phyloP scores from a whole-genome alignment of 2,797 vertebrate genomes.

The Paguma larvata region DNA sequence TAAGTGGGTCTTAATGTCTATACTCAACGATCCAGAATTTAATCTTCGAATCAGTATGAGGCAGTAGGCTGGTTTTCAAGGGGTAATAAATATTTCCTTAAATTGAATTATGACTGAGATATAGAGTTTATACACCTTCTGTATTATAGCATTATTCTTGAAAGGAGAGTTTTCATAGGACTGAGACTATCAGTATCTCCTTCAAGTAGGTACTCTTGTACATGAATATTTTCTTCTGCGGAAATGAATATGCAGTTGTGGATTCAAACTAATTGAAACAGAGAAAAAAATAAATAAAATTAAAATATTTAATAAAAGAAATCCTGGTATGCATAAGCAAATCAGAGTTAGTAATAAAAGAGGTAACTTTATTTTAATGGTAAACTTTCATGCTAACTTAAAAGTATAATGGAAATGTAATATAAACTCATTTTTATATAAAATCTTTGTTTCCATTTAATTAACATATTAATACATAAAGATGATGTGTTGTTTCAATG shows the following conservation, averaged over 20 bases:
- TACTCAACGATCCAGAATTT: conserved; percentile 6
- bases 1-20: background rate
- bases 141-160: conserved; percentile 12
- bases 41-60: conserved; percentile 34
- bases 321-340: conserved; percentile 57
- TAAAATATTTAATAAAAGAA: conserved; percentile 71
- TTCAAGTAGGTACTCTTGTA: conserved; percentile 28
- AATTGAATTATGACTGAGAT: background rate
- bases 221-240: conserved; percentile 13
- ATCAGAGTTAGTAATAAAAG: conserved; percentile 64
- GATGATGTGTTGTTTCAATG: background rate
- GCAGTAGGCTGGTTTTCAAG: conserved; percentile 14
- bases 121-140: background rate
- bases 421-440: conserved; percentile 70
- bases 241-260: conserved; percentile 53
- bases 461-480: conserved; percentile 49
- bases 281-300: conserved; percentile 73
- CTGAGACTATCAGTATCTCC: background rate
- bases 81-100: conserved; percentile 46
- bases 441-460: conserved; percentile 54
- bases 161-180: conserved; percentile 54
- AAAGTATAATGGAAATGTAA: conserved; percentile 66
- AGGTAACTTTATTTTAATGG: conserved; percentile 77
- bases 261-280: conserved; percentile 65
- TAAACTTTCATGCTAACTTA: conserved; percentile 74